Base-by-base conservation (phyloP, 2,888 invertebrate species). In the Papilio demoleus region DNA sequence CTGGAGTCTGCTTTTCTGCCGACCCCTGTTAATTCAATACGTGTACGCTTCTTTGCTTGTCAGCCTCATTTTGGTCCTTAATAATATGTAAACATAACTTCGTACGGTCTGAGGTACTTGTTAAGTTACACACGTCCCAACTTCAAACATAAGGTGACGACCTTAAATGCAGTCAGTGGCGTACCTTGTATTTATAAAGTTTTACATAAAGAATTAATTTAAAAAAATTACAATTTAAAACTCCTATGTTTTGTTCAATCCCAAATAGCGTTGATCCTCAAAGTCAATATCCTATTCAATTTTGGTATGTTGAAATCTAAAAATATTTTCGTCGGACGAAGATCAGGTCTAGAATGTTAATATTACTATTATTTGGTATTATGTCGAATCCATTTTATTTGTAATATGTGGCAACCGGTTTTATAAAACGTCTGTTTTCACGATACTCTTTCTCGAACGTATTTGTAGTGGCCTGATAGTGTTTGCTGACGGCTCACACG, bases 401-500 rank as follows among this genome's bases (percentile, higher is more conserved):
- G n/a, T 42, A 40, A 19, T 14, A 64, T 66, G 45, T 61, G 17
- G 22, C 64, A 59, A 53, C 45, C 56, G 64, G 65, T 72, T 67
- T 62, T 40, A 62, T 67, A 65, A 38, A 70, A 61, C 17, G 24
- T 38, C 34, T 69, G 27, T 74, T 70, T 70, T 75, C 68, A 73
- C 65, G 56, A 69, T 34, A 47, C 67, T 63, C 66, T 75, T 74
- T 71, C 70, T 68, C 71, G 68, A 56, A n/a, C 70, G 42, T 80
- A 76, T 84, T 79, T 81, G 77, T 72, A 65, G 66, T n/a, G 76
- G 75, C 72, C 74, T 79, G 76, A 79, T 79, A 76, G 70, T 82
- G 79, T 83, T 82, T 83, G 74, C 75, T 58, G 70, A 64, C 77
- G 75, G 75, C 75, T 81, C 78, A 79, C 77, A 79, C 76, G 70